phyloP scores from a whole-genome alignment of 2,888 invertebrate species.

The Troides aeacus region DNA sequence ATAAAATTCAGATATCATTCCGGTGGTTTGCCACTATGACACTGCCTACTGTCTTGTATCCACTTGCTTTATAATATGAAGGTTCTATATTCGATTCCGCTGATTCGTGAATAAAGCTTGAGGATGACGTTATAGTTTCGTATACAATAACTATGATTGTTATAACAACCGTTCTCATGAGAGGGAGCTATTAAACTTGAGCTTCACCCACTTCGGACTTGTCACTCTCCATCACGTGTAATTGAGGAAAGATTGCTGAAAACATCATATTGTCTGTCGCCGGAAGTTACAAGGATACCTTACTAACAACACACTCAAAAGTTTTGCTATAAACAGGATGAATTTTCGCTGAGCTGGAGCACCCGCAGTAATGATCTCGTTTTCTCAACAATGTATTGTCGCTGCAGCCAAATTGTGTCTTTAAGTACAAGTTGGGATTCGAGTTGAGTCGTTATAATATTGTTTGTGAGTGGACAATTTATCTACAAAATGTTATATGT shows the following conservation, averaged over 20 bases:
- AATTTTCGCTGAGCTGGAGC: background rate
- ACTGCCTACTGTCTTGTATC: no score
- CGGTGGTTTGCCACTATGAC: no score
- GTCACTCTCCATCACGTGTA: background rate
- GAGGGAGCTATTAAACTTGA: background rate
- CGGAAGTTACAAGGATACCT: background rate
- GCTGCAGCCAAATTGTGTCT: conserved; percentile 19
- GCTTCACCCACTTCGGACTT: no score
- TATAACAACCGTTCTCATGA: background rate
- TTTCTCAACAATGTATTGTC: conserved; percentile 22
- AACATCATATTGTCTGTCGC: background rate
- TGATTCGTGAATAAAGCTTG: no score
- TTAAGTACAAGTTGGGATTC: conserved; percentile 18
- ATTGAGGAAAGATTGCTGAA: background rate
- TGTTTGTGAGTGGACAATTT: no score
- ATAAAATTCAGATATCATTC: no score
- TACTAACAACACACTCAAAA: background rate
- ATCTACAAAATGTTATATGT: no score
- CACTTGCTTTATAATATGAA: no score
- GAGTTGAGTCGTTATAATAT: conserved; percentile 1
- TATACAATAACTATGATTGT: background rate
- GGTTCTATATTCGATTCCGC: no score
- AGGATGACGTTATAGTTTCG: background rate
- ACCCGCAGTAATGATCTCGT: conserved; percentile 17
- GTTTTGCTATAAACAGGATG: background rate